Base-by-base conservation (phyloP, 2,113 vertebrate species). In the Aythya baeri region DNA sequence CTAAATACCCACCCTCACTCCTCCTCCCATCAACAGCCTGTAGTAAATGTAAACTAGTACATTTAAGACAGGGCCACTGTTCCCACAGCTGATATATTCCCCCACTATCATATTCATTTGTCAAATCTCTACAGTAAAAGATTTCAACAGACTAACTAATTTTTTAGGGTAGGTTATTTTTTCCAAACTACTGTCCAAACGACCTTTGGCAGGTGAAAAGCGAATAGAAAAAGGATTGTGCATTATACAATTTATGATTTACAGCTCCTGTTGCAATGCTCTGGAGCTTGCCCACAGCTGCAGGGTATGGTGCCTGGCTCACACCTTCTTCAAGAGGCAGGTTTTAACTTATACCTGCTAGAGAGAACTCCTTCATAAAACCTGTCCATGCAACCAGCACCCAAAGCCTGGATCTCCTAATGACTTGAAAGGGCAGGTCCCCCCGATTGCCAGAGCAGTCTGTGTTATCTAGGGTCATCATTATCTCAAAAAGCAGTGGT, bases 61-160 rank as follows among this genome's bases (percentile, higher is more conserved):
- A 13, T 21, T 14, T 4, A 61, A 85, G 75, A 67, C 23, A 55
- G 13, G 81, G 52, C 13, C 52, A 88, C 34, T 68, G 41, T 34
- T 78, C 32, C 71, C 21, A 58, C 59, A 82, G n/a, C 46, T 68
- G 31, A 38, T 11, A 14, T 7, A 16, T 18, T 81, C 44, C 44
- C 16, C 13, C 43, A 43, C 26, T 27, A 44, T 17, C 44, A 62
- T 0, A 0, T 44, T 76, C 44, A 76, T 2, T 13, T 20, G 4
- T 62, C 49, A 86, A 62, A 91, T 13, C 13, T n/a, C 43, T 70
- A 9, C 3, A 13, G 54, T 57, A 79, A 89, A 89, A 87, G 43
- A 13, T 76, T 95, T 79, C 70, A 82, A 44, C 32, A 92, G 34
- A 17, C 36, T 32, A 44, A 7, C 10, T 61, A 76, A 72, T 32